These are phyloP conservation scores for Netelia inedita DNA, from an alignment of 2,888 invertebrate genomes.

Conservation along the genomic window DNA sequence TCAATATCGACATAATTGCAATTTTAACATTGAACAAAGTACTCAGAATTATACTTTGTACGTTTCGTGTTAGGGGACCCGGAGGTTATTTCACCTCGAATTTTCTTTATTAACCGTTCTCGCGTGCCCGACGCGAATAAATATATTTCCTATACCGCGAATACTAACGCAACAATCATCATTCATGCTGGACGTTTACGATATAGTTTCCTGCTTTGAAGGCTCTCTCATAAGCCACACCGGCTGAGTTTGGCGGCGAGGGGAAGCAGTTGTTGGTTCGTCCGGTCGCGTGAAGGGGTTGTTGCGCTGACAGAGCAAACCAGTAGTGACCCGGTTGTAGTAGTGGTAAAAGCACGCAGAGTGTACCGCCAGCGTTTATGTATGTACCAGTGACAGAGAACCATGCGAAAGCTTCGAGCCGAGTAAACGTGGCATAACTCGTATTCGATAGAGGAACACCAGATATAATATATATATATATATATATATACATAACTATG, in stretches of 20 bases:
- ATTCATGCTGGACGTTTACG: slow-evolving; percentile 48
- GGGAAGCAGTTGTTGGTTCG: slow-evolving; percentile 47
- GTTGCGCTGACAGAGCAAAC: slow-evolving; percentile 45
- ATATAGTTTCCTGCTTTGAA: slow-evolving; percentile 39
- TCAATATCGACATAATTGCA: too few species aligned
- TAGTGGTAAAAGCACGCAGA: neutral
- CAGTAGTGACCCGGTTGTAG: slow-evolving; percentile 4
- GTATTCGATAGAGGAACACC: slow-evolving; percentile 43
- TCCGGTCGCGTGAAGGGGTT: slow-evolving; percentile 64
- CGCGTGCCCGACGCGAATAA: slow-evolving; percentile 47
- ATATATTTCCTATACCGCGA: slow-evolving; percentile 39
- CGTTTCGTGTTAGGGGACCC: neutral
- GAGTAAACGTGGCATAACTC: slow-evolving; percentile 59
- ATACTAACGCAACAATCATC: slow-evolving; percentile 48
- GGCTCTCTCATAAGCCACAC: slow-evolving; percentile 29
- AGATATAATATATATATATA: neutral
- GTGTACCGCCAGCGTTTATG: slow-evolving; percentile 2
- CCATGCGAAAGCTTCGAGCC: slow-evolving; percentile 52
- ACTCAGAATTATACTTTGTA: too few species aligned
- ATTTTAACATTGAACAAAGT: too few species aligned
- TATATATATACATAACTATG: neutral
- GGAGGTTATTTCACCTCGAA: neutral
- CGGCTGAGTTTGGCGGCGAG: neutral
- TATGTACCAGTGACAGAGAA: slow-evolving; percentile 24
- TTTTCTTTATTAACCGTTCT: slow-evolving; percentile 23